These are phyloP conservation scores for Oncorhynchus masou DNA, from an alignment of 2,113 vertebrate genomes.

Conservation along the genomic window DNA sequence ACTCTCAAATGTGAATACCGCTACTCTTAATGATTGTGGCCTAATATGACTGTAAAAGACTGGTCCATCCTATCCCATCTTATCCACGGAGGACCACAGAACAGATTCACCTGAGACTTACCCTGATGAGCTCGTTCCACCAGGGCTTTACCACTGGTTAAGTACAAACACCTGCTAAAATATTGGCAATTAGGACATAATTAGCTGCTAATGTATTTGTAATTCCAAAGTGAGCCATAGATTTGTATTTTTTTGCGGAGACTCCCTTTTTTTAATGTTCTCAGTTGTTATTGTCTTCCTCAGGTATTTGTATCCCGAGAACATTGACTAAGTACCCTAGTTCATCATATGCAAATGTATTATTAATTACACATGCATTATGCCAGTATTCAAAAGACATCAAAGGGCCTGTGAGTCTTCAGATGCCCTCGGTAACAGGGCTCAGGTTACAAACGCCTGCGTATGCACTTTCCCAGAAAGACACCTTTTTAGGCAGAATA, in stretches of 20 bases:
- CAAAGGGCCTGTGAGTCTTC: slow-evolving; percentile 80
- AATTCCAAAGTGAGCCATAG: slow-evolving; percentile 91
- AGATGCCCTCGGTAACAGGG: slow-evolving; percentile 66
- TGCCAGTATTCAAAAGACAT: slow-evolving; percentile 83
- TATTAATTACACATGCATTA: slow-evolving; percentile 99
- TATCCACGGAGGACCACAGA: slow-evolving; percentile 63
- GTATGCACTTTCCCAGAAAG: slow-evolving; percentile 67
- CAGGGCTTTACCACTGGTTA: slow-evolving; percentile 85
- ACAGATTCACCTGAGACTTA: slow-evolving; percentile 81
- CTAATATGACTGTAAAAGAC: background rate
- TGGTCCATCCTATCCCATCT: slow-evolving; percentile 41
- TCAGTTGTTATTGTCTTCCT: slow-evolving; percentile 83
- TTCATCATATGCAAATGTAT: slow-evolving; percentile 97
- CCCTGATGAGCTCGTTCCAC: slow-evolving; percentile 86
- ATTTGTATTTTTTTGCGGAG: slow-evolving; percentile 93
- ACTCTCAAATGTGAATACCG: background rate
- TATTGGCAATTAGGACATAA: slow-evolving; percentile 99
- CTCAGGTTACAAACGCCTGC: slow-evolving; percentile 72
- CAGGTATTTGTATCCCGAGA: slow-evolving; percentile 96
- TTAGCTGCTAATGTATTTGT: slow-evolving; percentile 99
- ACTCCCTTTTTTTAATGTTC: slow-evolving; percentile 90
- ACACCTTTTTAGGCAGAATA: slow-evolving; percentile 63
- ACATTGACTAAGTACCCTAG: slow-evolving; percentile 96
- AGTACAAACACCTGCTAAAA: slow-evolving; percentile 95
- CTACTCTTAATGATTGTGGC: background rate